A percentile compares a stretch with the other conserved stretches of the same genome.
Evolutionary conservation across 1,140 invertebrate species (phyloP).

Genomic region (Megalonaias nervosa): DNA sequence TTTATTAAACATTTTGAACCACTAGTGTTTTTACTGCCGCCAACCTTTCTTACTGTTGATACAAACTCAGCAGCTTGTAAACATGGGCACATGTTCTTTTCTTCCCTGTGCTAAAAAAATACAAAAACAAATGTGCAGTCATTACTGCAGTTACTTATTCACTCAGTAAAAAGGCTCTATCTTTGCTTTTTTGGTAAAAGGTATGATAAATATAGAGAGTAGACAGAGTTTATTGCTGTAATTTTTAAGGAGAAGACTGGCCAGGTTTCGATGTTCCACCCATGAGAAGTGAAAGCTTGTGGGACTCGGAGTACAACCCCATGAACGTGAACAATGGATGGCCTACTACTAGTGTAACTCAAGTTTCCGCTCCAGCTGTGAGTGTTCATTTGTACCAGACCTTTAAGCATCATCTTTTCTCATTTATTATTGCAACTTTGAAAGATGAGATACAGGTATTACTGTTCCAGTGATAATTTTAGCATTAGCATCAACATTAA

Average conservation of each 20-base stretch:
- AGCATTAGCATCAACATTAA: not conserved
- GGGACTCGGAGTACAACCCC: conserved; percentile 62
- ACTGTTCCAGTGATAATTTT: not conserved
- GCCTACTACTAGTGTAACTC: conserved; percentile 44
- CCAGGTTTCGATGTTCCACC: conserved; percentile 65
- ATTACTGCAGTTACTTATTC: not conserved
- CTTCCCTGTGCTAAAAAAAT: not conserved
- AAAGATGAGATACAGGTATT: not conserved
- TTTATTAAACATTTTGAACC: too few relatives aligned
- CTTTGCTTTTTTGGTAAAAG: not conserved
- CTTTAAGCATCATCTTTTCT: conserved; percentile 1
- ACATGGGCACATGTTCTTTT: not conserved
- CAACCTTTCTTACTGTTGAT: too few relatives aligned
- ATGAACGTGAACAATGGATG: conserved; percentile 49
- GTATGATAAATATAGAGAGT: not conserved
- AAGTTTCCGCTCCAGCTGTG: conserved; percentile 31
- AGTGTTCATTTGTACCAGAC: too few relatives aligned
- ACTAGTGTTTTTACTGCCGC: too few relatives aligned
- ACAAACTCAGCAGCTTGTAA: not conserved
- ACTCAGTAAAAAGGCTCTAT: not conserved
- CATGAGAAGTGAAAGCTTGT: conserved; percentile 61
- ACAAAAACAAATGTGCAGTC: not conserved
- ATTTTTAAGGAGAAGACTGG: conserved; percentile 61
- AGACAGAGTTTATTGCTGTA: not conserved
- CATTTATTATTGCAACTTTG: not conserved